Evolutionary conservation across 2,888 invertebrate species (phyloP).

Genomic region (Trimorus sp.): DNA sequence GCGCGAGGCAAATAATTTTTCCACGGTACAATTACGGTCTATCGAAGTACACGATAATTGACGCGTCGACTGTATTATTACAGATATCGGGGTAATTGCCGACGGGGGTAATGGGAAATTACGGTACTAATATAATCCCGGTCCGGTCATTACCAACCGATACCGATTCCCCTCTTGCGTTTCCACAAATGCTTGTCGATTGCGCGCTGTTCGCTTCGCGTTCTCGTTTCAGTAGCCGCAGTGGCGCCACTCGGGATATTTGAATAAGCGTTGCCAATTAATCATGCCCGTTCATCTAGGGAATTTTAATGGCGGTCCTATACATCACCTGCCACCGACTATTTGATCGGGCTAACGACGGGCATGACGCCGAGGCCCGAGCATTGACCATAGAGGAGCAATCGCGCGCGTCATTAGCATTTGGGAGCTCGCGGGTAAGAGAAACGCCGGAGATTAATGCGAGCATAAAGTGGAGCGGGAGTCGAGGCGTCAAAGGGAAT

Average conservation of each 20-base stretch:
- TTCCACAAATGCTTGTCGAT: slow-evolving; percentile 4
- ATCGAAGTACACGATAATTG: slow-evolving; percentile 63
- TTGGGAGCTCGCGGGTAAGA: slow-evolving; percentile 52
- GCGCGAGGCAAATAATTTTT: slow-evolving; percentile 45
- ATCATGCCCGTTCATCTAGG: slow-evolving; percentile 53
- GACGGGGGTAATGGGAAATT: slow-evolving; percentile 51
- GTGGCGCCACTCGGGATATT: slow-evolving; percentile 45
- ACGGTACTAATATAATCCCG: slow-evolving; percentile 47
- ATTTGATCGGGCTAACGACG: slow-evolving; percentile 60
- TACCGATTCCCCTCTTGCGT: too few species aligned
- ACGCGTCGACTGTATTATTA: slow-evolving; percentile 57
- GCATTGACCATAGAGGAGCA: slow-evolving; percentile 53
- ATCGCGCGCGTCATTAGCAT: slow-evolving; percentile 60
- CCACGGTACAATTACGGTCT: slow-evolving; percentile 53
- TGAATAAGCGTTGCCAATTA: slow-evolving; percentile 50
- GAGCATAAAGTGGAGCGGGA: slow-evolving; percentile 48
- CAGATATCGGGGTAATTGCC: slow-evolving; percentile 56
- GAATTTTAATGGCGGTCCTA: slow-evolving; percentile 63
- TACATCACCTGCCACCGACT: slow-evolving; percentile 64
- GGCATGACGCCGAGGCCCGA: slow-evolving; percentile 51
- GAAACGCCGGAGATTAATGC: slow-evolving; percentile 55
- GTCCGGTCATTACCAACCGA: slow-evolving; percentile 6
- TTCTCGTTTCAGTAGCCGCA: slow-evolving; percentile 13
- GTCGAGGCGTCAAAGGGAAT: slow-evolving; percentile 42
- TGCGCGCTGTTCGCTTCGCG: slow-evolving; percentile 5